Evolutionary conservation across 1,140 invertebrate species (phyloP).

Genomic region (Epicauta chinensis): DNA sequence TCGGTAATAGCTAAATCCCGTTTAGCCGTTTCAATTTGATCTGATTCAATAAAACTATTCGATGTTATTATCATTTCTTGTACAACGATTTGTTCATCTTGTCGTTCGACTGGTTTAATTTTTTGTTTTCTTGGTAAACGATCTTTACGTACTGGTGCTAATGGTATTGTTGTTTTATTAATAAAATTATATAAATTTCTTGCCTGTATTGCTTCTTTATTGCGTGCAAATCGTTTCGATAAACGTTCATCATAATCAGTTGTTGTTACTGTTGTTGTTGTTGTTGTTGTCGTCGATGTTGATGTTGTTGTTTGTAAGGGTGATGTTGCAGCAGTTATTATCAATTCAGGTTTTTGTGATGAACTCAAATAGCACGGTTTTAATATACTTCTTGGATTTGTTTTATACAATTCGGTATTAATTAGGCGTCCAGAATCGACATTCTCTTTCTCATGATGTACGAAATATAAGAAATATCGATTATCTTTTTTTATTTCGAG

Average conservation of each 20-base stretch:
- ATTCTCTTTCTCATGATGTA: slow-evolving; percentile 36
- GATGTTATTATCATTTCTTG: slow-evolving; percentile 38
- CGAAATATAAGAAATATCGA: slow-evolving; percentile 22
- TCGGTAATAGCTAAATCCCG: background rate
- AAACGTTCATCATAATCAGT: slow-evolving; percentile 14
- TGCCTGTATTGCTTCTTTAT: slow-evolving; percentile 33
- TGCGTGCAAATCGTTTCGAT: slow-evolving; percentile 31
- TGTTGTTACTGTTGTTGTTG: slow-evolving; percentile 1
- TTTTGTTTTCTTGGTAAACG: slow-evolving; percentile 36
- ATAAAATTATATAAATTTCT: slow-evolving; percentile 35
- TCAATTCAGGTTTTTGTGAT: no score
- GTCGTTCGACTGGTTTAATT: slow-evolving; percentile 34
- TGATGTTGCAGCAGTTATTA: no score
- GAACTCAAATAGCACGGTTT: slow-evolving; percentile 6
- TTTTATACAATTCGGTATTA: slow-evolving; percentile 12
- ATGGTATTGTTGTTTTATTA: slow-evolving; percentile 35
- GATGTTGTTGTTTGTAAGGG: no score
- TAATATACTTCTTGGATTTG: slow-evolving; percentile 33
- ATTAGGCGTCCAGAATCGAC: slow-evolving; percentile 13
- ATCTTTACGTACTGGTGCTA: slow-evolving; percentile 32
- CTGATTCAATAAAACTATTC: slow-evolving; percentile 31
- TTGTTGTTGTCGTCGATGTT: background rate
- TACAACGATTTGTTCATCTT: slow-evolving; percentile 37
- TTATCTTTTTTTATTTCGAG: slow-evolving; percentile 3
- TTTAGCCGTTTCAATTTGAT: slow-evolving; percentile 10